Evolutionary conservation across 2,888 invertebrate genomes (phyloP).

Genomic region (Scrobipalpa atriplicella): DNA sequence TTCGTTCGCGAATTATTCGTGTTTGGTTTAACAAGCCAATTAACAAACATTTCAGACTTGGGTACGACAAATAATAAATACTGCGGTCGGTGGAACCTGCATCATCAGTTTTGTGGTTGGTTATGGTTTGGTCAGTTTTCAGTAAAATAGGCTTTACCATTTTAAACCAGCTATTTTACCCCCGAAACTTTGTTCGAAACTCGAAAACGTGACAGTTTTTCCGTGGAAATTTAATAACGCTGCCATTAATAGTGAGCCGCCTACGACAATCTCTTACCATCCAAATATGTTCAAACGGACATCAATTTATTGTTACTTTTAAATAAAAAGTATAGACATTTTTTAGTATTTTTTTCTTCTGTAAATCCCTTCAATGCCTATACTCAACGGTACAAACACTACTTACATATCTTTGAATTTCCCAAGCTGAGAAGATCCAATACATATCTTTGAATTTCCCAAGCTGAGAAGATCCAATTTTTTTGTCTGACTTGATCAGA

Average conservation of each 20-base stretch:
- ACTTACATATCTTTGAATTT: neutral
- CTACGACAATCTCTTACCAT: too few relatives aligned
- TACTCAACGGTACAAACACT: neutral
- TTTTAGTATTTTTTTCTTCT: neutral
- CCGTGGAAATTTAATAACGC: neutral
- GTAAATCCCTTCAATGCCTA: neutral
- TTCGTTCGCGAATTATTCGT: slow-evolving; percentile 10
- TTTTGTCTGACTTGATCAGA: slow-evolving; percentile 1
- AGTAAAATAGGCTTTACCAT: neutral
- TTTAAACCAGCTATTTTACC: neutral
- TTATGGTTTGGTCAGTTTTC: neutral
- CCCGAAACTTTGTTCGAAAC: neutral
- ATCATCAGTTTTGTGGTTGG: slow-evolving; percentile 11
- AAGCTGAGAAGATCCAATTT: neutral
- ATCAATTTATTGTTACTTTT: too few relatives aligned
- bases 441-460: neutral
- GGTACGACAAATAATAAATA: slow-evolving; percentile 1
- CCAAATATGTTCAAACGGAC: too few relatives aligned
- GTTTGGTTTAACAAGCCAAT: slow-evolving; percentile 21
- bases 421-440: neutral
- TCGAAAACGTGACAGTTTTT: neutral
- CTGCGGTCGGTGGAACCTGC: slow-evolving; percentile 1
- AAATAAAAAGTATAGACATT: neutral
- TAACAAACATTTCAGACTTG: neutral
- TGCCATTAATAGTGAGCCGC: too few relatives aligned